A percentile compares a stretch with the other conserved stretches of the same genome.
These are phyloP conservation scores for Drosophila prosaltans DNA, from an alignment of 1,140 invertebrate species.

Conservation along the genomic window DNA sequence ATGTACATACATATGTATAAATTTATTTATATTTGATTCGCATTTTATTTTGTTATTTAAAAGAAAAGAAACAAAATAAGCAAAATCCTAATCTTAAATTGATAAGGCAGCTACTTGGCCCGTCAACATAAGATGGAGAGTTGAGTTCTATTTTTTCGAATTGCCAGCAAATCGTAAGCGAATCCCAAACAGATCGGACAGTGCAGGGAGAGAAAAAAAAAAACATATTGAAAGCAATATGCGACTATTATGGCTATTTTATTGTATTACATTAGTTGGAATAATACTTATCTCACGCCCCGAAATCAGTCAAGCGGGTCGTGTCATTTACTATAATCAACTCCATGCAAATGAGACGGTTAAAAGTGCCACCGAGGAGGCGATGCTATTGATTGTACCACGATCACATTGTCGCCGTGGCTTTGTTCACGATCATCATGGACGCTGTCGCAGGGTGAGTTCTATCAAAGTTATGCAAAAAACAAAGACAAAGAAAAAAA, in stretches of 20 bases:
- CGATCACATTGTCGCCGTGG: constrained; percentile 47
- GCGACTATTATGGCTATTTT: constrained; percentile 3
- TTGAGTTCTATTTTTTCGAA: background rate
- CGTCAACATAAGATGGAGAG: background rate
- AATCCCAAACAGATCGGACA: constrained; percentile 4
- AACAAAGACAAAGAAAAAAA: background rate
- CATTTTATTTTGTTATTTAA: background rate
- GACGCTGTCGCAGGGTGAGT: constrained; percentile 67
- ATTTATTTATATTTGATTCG: background rate
- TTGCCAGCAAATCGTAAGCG: constrained; percentile 1
- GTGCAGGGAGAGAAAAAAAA: background rate
- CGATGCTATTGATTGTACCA: constrained; percentile 54
- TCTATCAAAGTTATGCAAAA: too few relatives aligned
- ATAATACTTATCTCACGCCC: background rate
- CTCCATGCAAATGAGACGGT: constrained; percentile 17
- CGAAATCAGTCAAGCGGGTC: constrained; percentile 10
- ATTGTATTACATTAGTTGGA: background rate
- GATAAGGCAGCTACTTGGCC: constrained; percentile 11
- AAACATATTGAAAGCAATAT: background rate
- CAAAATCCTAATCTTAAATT: constrained; percentile 3
- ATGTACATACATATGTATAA: background rate
- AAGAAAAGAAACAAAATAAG: background rate
- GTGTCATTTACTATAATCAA: constrained; percentile 64
- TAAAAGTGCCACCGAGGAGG: constrained; percentile 34
- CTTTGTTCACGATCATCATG: constrained; percentile 60